Percentiles rank a stretch among this genome's conserved stretches.
Conservation (phyloP, 2,797 vertebrate species). For the Hydrocynus forskahlii region DNA sequence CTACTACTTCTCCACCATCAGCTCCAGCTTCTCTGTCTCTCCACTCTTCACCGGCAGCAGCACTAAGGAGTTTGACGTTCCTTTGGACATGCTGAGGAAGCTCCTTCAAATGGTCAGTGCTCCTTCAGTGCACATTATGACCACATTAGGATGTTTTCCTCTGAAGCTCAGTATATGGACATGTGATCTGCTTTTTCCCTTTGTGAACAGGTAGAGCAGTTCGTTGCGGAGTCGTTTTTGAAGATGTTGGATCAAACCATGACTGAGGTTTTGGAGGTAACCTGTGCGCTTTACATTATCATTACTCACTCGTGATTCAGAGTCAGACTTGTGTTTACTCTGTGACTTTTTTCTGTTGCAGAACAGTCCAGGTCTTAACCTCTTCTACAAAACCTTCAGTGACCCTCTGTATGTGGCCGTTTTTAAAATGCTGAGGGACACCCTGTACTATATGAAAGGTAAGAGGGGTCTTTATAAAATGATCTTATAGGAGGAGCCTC, state of each 20-base stretch:
- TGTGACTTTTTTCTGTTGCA: slow-evolving; percentile 59
- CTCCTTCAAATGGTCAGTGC: slow-evolving; percentile 89
- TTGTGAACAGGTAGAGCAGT: slow-evolving; percentile 83
- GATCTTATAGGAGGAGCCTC: no score
- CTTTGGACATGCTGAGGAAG: slow-evolving; percentile 86
- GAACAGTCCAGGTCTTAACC: slow-evolving; percentile 77
- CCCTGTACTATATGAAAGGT: slow-evolving; percentile 94
- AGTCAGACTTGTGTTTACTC: neutral
- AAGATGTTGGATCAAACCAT: slow-evolving; percentile 86
- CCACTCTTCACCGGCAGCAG: slow-evolving; percentile 91
- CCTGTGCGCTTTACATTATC: neutral
- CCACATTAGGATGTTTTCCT: neutral
- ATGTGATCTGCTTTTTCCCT: neutral
- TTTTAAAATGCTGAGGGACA: slow-evolving; percentile 98
- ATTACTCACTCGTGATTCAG: neutral
- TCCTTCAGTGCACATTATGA: neutral
- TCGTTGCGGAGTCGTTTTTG: slow-evolving; percentile 88
- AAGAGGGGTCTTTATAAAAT: slow-evolving; percentile 15
- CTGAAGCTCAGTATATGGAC: neutral
- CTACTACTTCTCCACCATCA: slow-evolving; percentile 95
- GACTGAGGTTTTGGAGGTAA: slow-evolving; percentile 84
- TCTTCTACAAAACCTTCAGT: slow-evolving; percentile 92
- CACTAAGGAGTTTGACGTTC: slow-evolving; percentile 87
- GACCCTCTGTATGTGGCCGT: slow-evolving; percentile 93
- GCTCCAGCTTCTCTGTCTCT: slow-evolving; percentile 96